Percentiles rank a stretch among this genome's conserved stretches.
phyloP scores from a whole-genome alignment of 2,797 vertebrate species.

The Hippopotamyrus pictus region DNA sequence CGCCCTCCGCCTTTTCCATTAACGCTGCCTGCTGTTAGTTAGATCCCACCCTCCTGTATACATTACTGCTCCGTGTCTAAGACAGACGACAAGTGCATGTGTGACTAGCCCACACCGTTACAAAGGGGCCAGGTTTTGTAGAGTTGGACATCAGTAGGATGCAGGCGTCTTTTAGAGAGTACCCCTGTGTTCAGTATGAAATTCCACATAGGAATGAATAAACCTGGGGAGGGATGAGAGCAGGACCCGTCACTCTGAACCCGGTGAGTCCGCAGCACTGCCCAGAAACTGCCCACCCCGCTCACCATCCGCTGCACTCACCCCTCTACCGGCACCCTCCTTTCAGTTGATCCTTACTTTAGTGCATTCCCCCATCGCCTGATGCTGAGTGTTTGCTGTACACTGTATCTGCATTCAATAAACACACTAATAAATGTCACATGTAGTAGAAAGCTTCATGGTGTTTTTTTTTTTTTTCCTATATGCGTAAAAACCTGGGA shows the following conservation, averaged over 20 bases:
- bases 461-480: not conserved
- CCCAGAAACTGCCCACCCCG: constrained; percentile 1
- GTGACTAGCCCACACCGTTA: not conserved
- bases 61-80: not conserved
- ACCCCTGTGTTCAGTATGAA: not conserved
- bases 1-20: not conserved
- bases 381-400: constrained; percentile 84
- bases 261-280: constrained; percentile 34
- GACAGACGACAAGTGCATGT: not conserved
- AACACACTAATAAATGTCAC: constrained; percentile 76
- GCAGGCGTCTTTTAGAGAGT: not conserved
- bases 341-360: constrained; percentile 58
- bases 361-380: constrained; percentile 71
- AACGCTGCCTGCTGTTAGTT: not conserved
- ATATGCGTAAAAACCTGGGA: not conserved
- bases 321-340: constrained; percentile 44
- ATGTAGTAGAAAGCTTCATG: constrained; percentile 43
- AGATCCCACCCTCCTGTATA: not conserved
- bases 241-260: constrained; percentile 30
- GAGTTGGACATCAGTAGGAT: not conserved
- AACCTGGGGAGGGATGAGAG: constrained; percentile 25
- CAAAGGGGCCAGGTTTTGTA: not conserved
- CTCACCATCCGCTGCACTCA: constrained; percentile 36
- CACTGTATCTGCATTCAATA: constrained; percentile 83
- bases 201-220: not conserved